Percentiles rank a stretch among this genome's conserved stretches.
phyloP scores from a whole-genome alignment of 1,140 invertebrate genomes.

The Ceratina australensis region DNA sequence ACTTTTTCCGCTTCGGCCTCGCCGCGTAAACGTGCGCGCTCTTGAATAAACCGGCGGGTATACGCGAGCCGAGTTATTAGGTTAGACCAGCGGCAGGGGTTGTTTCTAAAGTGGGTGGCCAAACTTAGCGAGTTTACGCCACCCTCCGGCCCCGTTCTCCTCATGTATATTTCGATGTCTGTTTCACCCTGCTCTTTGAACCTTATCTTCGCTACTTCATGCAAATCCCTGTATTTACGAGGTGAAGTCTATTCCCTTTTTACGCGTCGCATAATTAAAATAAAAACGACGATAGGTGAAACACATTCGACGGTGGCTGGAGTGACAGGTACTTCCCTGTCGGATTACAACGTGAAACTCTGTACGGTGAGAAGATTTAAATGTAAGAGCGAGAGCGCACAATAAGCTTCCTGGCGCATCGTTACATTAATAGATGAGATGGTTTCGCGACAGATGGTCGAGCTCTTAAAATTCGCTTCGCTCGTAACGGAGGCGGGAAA shows the following conservation, averaged over 20 bases:
- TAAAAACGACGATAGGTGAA: too few species aligned
- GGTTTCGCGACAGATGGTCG: slow-evolving; percentile 10
- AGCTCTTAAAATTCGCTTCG: background rate
- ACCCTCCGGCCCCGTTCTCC: background rate
- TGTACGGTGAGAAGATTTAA: background rate
- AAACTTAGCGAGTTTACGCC: background rate
- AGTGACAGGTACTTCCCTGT: too few species aligned
- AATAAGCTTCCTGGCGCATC: background rate
- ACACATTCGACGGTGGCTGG: too few species aligned
- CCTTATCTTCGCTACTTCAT: too few species aligned
- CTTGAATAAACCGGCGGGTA: slow-evolving; percentile 3
- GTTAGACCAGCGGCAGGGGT: background rate
- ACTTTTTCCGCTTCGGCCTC: background rate
- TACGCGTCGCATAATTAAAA: too few species aligned
- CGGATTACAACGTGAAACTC: too few species aligned
- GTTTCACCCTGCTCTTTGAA: background rate
- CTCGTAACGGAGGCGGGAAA: background rate
- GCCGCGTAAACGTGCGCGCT: background rate
- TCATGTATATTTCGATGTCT: background rate
- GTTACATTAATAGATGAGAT: background rate
- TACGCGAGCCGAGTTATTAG: slow-evolving; percentile 16
- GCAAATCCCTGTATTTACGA: too few species aligned
- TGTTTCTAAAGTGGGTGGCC: background rate
- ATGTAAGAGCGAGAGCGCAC: background rate
- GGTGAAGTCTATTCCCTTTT: too few species aligned